Percentiles rank a stretch among this genome's conserved stretches.
Conservation (phyloP, 2,797 vertebrate genomes). For the Acanthiza pusilla region DNA sequence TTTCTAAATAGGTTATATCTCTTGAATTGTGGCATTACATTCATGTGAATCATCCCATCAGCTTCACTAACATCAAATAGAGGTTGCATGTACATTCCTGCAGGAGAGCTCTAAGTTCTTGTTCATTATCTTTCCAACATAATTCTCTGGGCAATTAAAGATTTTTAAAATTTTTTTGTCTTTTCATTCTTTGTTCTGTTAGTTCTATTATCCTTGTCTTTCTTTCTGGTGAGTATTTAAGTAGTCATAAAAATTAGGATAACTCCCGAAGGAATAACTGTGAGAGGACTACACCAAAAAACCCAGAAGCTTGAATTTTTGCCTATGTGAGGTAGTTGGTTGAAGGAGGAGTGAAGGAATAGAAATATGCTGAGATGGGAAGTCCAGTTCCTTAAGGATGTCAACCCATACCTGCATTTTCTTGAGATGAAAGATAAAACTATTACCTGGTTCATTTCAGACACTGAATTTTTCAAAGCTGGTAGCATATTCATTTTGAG, state of each 20-base stretch:
- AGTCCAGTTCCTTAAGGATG: not conserved
- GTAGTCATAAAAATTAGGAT: not conserved
- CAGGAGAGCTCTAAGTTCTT: not conserved
- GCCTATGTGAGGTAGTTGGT: not conserved
- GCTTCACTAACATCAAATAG: not conserved
- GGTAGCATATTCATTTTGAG: not conserved
- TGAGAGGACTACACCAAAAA: not conserved
- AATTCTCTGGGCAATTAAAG: not conserved
- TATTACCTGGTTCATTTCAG: not conserved
- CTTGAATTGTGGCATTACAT: not conserved
- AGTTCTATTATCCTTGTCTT: not conserved
- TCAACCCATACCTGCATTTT: not conserved
- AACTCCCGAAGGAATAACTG: not conserved
- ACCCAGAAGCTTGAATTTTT: not conserved
- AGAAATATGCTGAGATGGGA: not conserved
- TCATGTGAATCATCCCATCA: conserved; percentile 7
- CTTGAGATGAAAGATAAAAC: not conserved
- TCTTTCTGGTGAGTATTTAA: not conserved
- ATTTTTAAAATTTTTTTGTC: not conserved
- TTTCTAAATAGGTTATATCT: not conserved
- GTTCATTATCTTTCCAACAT: not conserved
- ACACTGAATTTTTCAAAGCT: not conserved
- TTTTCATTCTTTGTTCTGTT: not conserved
- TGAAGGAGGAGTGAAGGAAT: not conserved
- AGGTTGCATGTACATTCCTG: not conserved